phyloP scores from a whole-genome alignment of 2,888 invertebrate species.

The Caenorhabditis parvicauda region DNA sequence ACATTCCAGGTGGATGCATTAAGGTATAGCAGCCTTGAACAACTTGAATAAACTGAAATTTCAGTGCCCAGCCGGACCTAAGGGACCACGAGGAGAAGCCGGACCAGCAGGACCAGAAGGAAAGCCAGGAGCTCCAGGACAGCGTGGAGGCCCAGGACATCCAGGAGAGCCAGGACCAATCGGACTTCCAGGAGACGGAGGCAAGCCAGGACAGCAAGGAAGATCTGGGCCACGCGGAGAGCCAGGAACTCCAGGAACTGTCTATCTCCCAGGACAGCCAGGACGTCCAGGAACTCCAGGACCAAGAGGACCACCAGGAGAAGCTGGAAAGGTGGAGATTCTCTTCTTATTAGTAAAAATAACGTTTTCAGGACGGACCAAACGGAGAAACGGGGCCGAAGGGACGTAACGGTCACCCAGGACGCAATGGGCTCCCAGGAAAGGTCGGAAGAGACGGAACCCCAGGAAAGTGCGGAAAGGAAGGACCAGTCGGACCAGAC shows the following conservation, averaged over 20 bases:
- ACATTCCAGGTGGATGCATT: constrained; percentile 42
- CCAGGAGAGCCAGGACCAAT: constrained; percentile 30
- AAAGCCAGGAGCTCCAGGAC: constrained; percentile 35
- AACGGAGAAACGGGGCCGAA: constrained; percentile 27
- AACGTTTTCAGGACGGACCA: constrained; percentile 11
- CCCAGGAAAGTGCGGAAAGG: constrained; percentile 29
- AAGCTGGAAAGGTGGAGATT: constrained; percentile 21
- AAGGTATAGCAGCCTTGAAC: constrained; percentile 7
- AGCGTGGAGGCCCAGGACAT: constrained; percentile 29
- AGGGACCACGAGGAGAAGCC: constrained; percentile 27
- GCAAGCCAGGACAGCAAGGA: constrained; percentile 41
- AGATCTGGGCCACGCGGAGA: constrained; percentile 41
- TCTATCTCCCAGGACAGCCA: constrained; percentile 23
- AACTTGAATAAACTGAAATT: constrained; percentile 2
- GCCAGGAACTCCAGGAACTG: constrained; percentile 27
- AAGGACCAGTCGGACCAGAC: constrained; percentile 36
- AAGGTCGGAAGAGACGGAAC: constrained; percentile 38
- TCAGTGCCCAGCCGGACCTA: constrained; percentile 30
- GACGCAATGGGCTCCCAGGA: constrained; percentile 40
- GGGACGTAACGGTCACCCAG: constrained; percentile 38
- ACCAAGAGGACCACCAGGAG: constrained; percentile 27
- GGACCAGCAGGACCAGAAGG: constrained; percentile 37
- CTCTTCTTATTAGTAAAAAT: background rate
- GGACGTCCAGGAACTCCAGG: constrained; percentile 32
- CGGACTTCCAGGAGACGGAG: constrained; percentile 34